These are phyloP conservation scores for Leucania comma DNA, from an alignment of 2,888 invertebrate species.

Conservation along the genomic window DNA sequence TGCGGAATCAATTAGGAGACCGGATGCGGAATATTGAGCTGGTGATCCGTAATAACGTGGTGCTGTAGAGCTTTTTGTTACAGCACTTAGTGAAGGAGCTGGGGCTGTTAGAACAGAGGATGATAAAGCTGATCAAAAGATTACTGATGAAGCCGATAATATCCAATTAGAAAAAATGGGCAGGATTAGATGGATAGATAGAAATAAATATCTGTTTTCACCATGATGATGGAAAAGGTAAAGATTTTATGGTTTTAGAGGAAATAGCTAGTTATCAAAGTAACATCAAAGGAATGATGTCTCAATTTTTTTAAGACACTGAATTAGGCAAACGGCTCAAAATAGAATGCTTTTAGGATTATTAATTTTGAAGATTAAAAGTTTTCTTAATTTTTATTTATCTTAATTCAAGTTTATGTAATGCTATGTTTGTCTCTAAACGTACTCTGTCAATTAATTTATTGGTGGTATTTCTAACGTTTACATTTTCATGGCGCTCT, in stretches of 20 bases:
- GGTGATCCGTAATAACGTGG: conserved; percentile 19
- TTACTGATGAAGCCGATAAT: neutral
- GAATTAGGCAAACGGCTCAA: neutral
- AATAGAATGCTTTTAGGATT: neutral
- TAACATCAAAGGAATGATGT: too few species aligned
- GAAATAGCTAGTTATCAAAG: neutral
- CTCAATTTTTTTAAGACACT: neutral
- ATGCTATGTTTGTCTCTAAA: neutral
- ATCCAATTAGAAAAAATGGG: neutral
- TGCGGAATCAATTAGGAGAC: conserved; percentile 56
- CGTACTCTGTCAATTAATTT: neutral
- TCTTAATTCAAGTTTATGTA: neutral
- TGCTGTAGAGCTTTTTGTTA: conserved; percentile 29
- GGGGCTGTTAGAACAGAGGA: neutral
- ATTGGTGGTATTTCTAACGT: neutral
- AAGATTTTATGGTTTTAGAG: neutral
- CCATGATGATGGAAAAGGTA: neutral
- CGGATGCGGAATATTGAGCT: conserved; percentile 48
- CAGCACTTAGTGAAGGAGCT: conserved; percentile 17
- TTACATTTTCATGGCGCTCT: neutral
- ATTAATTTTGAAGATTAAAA: neutral
- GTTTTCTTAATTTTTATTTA: neutral
- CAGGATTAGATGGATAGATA: neutral
- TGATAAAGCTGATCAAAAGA: neutral
- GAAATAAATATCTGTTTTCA: neutral